phyloP scores from a whole-genome alignment of 2,888 invertebrate species.

The Orthosia gracilis region DNA sequence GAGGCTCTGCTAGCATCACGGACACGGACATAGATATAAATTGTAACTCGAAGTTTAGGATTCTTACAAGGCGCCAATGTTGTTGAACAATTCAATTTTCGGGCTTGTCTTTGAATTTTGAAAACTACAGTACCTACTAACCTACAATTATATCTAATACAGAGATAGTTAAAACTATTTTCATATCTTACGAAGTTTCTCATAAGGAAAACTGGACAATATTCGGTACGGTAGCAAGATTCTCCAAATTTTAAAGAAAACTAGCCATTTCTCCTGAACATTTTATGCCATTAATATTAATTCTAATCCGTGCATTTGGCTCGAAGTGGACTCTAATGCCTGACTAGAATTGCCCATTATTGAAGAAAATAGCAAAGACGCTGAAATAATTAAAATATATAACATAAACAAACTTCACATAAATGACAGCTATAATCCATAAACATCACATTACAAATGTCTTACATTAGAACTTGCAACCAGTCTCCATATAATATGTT shows the following conservation, averaged over 20 bases:
- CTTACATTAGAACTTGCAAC: conserved; percentile 27
- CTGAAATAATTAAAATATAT: background rate
- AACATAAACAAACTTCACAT: conserved; percentile 17
- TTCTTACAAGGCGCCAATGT: background rate
- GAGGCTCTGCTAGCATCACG: no score
- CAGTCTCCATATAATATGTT: conserved; percentile 49
- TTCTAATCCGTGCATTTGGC: background rate
- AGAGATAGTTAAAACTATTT: no score
- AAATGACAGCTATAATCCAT: conserved; percentile 22
- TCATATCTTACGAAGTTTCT: background rate
- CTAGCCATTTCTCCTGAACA: background rate
- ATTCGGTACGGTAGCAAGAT: background rate
- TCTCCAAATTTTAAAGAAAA: background rate
- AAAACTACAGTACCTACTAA: background rate
- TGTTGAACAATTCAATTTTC: background rate
- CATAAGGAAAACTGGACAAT: background rate
- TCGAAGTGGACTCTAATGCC: no score
- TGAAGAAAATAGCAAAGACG: background rate
- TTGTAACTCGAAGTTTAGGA: background rate
- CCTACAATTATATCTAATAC: no score
- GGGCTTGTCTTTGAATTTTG: background rate
- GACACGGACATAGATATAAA: background rate
- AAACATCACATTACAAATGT: conserved; percentile 37
- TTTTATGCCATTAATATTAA: no score
- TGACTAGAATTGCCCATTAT: background rate